phyloP scores from a whole-genome alignment of 2,113 vertebrate species.

The Lathamus discolor region DNA sequence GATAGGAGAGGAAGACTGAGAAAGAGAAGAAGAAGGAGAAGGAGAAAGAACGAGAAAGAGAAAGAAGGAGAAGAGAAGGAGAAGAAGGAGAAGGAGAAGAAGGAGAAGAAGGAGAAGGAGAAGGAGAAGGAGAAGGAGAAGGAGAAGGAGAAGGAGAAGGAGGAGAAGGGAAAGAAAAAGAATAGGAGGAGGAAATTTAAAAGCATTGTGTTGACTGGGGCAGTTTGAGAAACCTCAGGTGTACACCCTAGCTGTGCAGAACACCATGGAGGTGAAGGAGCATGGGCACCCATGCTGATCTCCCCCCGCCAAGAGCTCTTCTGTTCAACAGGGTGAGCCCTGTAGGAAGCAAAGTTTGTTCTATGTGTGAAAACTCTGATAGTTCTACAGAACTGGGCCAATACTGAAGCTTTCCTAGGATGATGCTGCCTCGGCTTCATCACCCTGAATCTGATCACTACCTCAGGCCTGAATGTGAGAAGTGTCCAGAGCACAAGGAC shows the following conservation, averaged over 20 bases:
- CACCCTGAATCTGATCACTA: neutral
- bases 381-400: neutral
- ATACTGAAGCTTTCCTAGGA: too few species aligned
- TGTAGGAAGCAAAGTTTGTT: neutral
- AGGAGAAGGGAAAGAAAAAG: too few species aligned
- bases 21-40: neutral
- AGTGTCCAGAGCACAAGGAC: neutral
- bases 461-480: neutral
- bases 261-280: neutral
- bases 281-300: neutral
- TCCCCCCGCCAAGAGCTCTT: neutral
- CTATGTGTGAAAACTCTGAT: neutral
- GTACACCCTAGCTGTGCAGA: fast-evolving
- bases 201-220: neutral
- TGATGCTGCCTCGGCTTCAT: neutral
- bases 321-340: too few species aligned
- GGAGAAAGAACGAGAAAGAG: too few species aligned
- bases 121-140: too few species aligned
- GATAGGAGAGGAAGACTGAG: neutral
- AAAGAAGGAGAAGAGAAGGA: too few species aligned
- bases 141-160: too few species aligned
- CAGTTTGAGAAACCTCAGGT: fast-evolving
- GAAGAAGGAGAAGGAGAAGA: too few species aligned
- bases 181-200: neutral
- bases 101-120: too few species aligned